Evolutionary conservation across 2,888 invertebrate species (phyloP), one percentile per base, ranked within the genome.

Genomic region (Steinernema hermaphroditum): DNA sequence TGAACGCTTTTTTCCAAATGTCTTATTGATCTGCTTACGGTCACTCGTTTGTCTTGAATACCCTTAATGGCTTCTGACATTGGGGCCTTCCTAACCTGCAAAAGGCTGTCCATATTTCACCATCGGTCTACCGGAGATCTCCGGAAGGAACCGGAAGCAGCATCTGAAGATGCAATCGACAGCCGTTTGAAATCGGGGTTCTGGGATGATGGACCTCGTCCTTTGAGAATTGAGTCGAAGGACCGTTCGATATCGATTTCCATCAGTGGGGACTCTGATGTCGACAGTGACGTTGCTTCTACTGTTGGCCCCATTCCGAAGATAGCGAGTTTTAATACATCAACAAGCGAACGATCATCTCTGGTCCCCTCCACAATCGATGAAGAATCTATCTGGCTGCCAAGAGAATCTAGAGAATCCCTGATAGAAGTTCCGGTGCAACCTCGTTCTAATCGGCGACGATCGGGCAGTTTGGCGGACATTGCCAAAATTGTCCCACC

Each of bases 101-200:
- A 62, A 32, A 1, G 62, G 32, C 62, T 62, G 4, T 62, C 62
- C 14, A 62, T 62, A 8, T 62, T 49, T 29, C 70, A 70, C 27
- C 54, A 70, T 32, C 70, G 70, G n/a, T 70, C 70, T 29, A 54
- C 54, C 27, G 70, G 70, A 24, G 70, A 70, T 70, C 70, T 70
- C 16, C 70, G 70, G 9, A 29, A 70, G 14, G 70, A 54, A 68
- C 37, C 71, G 16, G 22, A n/a, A 4, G 27, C 16, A 6, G 54
- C n/a, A n/a, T n/a, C n/a, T n/a, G n/a, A n/a, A n/a, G n/a, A n/a
- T n/a, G n/a, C n/a, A n/a, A n/a, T n/a, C n/a, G n/a, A n/a, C n/a
- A n/a, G n/a, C n/a, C n/a, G n/a, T n/a, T n/a, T n/a, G n/a, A n/a
- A n/a, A n/a, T n/a, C n/a, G n/a, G n/a, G n/a, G n/a, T n/a, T n/a